These are phyloP conservation scores for Cyprinodon tularosa DNA, from an alignment of 2,113 vertebrate species.

Conservation along the genomic window DNA sequence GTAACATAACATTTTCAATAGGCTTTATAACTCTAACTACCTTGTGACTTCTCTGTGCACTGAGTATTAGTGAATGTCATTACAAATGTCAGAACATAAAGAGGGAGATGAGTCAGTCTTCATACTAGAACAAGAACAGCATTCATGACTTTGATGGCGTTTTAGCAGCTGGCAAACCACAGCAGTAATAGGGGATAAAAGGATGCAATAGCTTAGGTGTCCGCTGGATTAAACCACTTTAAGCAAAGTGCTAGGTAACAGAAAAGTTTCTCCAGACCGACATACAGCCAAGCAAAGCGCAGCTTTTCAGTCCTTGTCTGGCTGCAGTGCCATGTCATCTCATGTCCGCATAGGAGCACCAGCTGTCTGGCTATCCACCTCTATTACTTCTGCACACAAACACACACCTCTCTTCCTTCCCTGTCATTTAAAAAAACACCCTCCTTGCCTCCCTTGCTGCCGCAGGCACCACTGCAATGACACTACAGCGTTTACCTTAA, in stretches of 20 bases:
- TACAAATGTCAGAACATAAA: constrained; percentile 58
- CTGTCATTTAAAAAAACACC: constrained; percentile 56
- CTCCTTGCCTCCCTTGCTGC: constrained; percentile 53
- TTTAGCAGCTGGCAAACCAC: constrained; percentile 50
- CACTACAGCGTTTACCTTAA: constrained; percentile 45
- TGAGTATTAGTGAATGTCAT: constrained; percentile 31
- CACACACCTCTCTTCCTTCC: constrained; percentile 34
- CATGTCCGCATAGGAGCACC: constrained; percentile 72
- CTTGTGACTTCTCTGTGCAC: constrained; percentile 25
- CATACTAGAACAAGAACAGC: constrained; percentile 51
- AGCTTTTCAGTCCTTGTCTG: constrained; percentile 65
- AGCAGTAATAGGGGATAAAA: constrained; percentile 1
- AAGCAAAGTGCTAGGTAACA: constrained; percentile 42
- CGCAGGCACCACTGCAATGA: constrained; percentile 70
- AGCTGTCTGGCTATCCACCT: constrained; percentile 60
- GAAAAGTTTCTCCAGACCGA: constrained; percentile 58
- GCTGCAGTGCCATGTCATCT: constrained; percentile 64
- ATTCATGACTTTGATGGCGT: constrained; percentile 64
- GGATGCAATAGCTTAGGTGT: constrained; percentile 31
- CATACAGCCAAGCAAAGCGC: constrained; percentile 55
- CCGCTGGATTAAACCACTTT: constrained; percentile 17
- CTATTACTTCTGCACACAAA: constrained; percentile 50
- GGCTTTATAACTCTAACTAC: constrained; percentile 44
- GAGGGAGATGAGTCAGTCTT: constrained; percentile 59
- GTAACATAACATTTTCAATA: constrained; percentile 49